phyloP scores from a whole-genome alignment of 2,113 vertebrate genomes.

The Epinephelus fuscoguttatus region DNA sequence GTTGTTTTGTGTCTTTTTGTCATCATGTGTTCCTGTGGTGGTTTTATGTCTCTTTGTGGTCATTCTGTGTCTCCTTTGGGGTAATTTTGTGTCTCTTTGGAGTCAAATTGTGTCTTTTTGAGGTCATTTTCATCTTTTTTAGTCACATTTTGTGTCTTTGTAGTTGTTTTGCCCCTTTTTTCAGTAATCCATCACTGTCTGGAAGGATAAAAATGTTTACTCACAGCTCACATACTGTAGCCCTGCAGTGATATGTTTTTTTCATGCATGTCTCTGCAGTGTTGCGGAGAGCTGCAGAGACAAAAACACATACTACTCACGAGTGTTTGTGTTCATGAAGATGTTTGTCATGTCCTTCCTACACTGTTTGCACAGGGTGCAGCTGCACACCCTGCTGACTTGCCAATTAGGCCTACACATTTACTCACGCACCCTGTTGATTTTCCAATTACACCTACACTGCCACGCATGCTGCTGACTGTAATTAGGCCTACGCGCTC shows the following conservation, averaged over 20 bases:
- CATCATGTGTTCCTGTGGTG: too few species aligned
- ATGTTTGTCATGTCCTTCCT: conserved; percentile 43
- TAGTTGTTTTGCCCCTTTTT: too few species aligned
- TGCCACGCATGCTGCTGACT: conserved; percentile 26
- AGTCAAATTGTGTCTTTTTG: too few species aligned
- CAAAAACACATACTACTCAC: conserved; percentile 11
- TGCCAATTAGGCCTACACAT: conserved; percentile 67
- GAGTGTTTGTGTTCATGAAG: conserved; percentile 33
- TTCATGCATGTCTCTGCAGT: conserved; percentile 1
- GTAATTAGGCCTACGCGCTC: conserved; percentile 46
- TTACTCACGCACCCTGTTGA: conserved; percentile 51
- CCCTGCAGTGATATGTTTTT: conserved; percentile 13
- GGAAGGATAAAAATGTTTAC: not conserved
- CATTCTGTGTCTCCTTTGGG: too few species aligned
- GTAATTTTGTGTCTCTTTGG: too few species aligned
- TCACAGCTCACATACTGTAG: conserved; percentile 28
- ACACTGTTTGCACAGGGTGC: conserved; percentile 28
- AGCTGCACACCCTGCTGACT: conserved; percentile 66
- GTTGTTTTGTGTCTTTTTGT: too few species aligned
- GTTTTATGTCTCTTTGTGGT: too few species aligned
- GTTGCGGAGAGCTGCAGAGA: not conserved
- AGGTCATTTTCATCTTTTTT: too few species aligned
- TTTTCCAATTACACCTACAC: conserved; percentile 72
- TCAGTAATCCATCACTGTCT: too few species aligned
- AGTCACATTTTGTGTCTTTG: too few species aligned